phyloP scores from a whole-genome alignment of 2,797 vertebrate genomes.

The Acestrorhynchus altus region DNA sequence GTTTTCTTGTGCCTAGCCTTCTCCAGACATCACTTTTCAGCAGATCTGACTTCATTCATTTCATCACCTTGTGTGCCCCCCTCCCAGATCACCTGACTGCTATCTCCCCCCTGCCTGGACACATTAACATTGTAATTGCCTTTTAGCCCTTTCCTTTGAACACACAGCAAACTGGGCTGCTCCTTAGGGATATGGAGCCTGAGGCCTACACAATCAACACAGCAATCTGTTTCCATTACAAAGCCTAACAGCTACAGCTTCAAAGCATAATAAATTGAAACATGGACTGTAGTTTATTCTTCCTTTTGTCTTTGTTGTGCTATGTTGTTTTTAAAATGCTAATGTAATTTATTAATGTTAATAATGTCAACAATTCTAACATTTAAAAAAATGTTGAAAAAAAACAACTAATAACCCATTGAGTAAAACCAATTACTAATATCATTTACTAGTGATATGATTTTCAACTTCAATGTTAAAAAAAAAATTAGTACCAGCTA shows the following conservation, averaged over 20 bases:
- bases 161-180: conserved; percentile 75
- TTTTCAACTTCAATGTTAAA: background rate
- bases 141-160: conserved; percentile 80
- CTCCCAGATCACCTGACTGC: conserved; percentile 40
- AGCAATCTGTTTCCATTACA: conserved; percentile 80
- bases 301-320: background rate
- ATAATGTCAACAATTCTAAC: too few species aligned
- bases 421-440: too few species aligned
- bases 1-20: conserved; percentile 42
- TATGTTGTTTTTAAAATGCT: too few species aligned
- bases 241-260: conserved; percentile 45
- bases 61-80: conserved; percentile 61
- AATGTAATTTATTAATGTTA: too few species aligned
- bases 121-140: conserved; percentile 97
- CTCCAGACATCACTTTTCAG: conserved; percentile 80
- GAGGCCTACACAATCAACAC: conserved; percentile 74
- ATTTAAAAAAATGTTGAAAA: too few species aligned
- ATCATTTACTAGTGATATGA: too few species aligned
- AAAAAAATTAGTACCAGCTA: too few species aligned
- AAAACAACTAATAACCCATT: too few species aligned
- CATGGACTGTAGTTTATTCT: background rate
- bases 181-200: conserved; percentile 72
- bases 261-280: conserved; percentile 28
- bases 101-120: conserved; percentile 73
- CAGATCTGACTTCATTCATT: conserved; percentile 76